Percentiles rank a stretch among this genome's conserved stretches.
Conservation (phyloP, 2,113 vertebrate genomes). For the Mystacornis crossleyi region DNA sequence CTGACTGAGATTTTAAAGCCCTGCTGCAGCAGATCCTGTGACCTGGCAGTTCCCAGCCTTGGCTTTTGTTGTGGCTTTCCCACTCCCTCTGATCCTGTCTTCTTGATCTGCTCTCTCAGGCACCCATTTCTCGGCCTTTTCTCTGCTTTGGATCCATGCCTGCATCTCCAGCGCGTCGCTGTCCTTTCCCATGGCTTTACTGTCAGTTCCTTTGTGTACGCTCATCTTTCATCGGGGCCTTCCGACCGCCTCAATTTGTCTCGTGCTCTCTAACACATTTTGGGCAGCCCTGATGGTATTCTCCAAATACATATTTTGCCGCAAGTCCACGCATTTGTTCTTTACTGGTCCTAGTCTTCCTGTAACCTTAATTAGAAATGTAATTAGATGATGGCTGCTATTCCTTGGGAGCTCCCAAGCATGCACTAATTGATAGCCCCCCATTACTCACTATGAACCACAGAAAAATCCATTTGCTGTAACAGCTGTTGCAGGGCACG, state of each 20-base stretch:
- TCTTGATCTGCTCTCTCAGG: neutral
- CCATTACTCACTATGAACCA: neutral
- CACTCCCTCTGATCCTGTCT: neutral
- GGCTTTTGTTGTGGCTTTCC: slow-evolving; percentile 5
- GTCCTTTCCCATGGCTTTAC: neutral
- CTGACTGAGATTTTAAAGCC: neutral
- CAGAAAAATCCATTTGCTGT: slow-evolving; percentile 43
- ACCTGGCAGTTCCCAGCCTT: neutral
- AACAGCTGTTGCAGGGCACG: slow-evolving; percentile 30
- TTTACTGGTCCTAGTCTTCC: neutral
- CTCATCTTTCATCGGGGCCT: neutral
- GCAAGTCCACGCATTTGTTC: slow-evolving; percentile 6
- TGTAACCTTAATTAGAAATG: slow-evolving; percentile 54
- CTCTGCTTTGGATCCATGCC: neutral
- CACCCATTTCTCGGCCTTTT: neutral
- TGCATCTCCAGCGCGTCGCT: neutral
- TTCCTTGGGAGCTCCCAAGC: slow-evolving; percentile 49
- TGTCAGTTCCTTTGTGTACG: neutral
- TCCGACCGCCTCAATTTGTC: neutral
- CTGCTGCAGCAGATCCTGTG: neutral
- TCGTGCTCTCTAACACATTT: neutral
- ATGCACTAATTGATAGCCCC: slow-evolving; percentile 40
- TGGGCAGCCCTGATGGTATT: neutral
- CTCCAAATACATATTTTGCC: slow-evolving; percentile 6
- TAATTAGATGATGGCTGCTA: slow-evolving; percentile 35